Evolutionary conservation across 1,140 invertebrate genomes (phyloP), one percentile per base, ranked within the genome.

Genomic region (Sycophaga agraensis): DNA sequence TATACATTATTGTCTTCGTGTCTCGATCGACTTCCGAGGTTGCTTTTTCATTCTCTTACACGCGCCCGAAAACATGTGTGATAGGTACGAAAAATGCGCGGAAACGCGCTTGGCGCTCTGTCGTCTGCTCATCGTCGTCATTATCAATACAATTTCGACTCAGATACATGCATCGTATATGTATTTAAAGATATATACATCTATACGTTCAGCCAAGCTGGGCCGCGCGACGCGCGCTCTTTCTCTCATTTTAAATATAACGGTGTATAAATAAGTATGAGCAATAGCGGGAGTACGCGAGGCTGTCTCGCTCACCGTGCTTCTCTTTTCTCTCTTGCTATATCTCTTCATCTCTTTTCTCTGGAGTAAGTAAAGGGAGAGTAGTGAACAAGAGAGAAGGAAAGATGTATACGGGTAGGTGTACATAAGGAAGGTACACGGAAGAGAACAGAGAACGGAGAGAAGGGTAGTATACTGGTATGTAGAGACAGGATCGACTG

Each of bases 221-320:
- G n/a, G n/a, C n/a, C n/a, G n/a, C n/a, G n/a, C n/a, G n/a, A n/a
- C 49, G 57, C 63, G 68, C 67, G 67, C 65, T 71, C 64, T 68
- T 70, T 78, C 72, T 79, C 75, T 78, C 76, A 78, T 78, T 81
- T 80, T 80, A 81, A 80, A 81, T 80, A 79, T 80, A 80, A 80
- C 78, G 75, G 72, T 77, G 74, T 81, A 81, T 81, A 78, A 81
- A 81, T 81, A 81, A 81, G 79, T 80, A 81, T 81, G 79, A 80
- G 76, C 78, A 80, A 80, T 75, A 81, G 78, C 79, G 71, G 68
- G 76, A 79, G 73, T 79, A 77, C 75, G 77, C 75, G 71, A 74
- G 71, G 72, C 69, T 73, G 67, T 46, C 50, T 59, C 59, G 49
- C 26, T 43, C 17, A 31, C 56, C 22, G 28, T 16, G 3, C 8